A percentile compares a stretch with the other conserved stretches of the same genome.
Conservation (phyloP, 2,888 invertebrate genomes). For the Tolmerus cingulatus region DNA sequence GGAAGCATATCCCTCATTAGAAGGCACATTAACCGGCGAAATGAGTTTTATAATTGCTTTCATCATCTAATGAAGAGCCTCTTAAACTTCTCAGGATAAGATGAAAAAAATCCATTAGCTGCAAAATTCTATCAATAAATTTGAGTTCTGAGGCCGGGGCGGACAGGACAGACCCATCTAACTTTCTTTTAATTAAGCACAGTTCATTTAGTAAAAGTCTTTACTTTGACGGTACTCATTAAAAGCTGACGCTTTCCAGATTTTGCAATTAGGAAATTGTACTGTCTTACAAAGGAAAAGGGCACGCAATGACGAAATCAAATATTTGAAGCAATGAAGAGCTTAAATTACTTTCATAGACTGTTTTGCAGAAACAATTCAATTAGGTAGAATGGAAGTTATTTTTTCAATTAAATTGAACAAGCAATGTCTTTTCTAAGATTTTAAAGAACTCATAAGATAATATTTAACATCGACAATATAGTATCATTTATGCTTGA, state of each 20-base stretch:
- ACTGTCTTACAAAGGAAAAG: not conserved
- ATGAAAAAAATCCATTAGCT: constrained; percentile 17
- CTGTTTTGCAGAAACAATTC: not conserved
- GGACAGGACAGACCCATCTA: not conserved
- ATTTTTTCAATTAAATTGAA: not conserved
- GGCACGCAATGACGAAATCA: not conserved
- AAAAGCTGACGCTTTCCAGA: not conserved
- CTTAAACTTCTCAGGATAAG: not conserved
- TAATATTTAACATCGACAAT: too few species aligned
- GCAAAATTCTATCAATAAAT: constrained; percentile 22
- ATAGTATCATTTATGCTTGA: too few species aligned
- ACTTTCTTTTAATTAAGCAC: constrained; percentile 10
- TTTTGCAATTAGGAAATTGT: not conserved
- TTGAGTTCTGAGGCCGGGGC: not conserved
- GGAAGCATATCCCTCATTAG: not conserved
- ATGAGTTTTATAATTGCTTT: constrained; percentile 19
- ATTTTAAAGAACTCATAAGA: too few species aligned
- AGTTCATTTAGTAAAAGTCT: not conserved
- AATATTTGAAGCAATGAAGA: not conserved
- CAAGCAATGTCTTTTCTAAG: too few species aligned
- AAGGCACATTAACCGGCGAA: not conserved
- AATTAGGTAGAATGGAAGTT: not conserved
- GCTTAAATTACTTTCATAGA: not conserved
- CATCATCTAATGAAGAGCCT: constrained; percentile 8
- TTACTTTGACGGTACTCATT: not conserved